A percentile compares a stretch with the other conserved stretches of the same genome.
These are phyloP conservation scores for Eugnorisma glareosa DNA, from an alignment of 2,888 invertebrate species.

Conservation along the genomic window DNA sequence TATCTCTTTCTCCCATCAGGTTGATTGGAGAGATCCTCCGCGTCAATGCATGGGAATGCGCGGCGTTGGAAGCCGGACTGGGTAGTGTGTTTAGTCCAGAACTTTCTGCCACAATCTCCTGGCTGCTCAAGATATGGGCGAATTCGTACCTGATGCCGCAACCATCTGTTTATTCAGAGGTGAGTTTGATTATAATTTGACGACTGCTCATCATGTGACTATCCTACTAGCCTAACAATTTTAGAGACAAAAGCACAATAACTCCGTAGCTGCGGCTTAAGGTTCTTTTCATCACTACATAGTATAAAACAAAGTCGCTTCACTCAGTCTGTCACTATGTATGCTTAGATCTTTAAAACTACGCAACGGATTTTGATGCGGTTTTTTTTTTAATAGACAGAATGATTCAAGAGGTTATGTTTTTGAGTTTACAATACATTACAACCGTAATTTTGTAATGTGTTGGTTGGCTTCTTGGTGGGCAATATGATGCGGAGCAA, in stretches of 20 bases:
- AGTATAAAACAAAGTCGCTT: too few species aligned
- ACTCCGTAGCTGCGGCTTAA: too few species aligned
- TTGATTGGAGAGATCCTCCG: slow-evolving; percentile 93
- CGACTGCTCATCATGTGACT: neutral
- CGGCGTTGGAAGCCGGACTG: slow-evolving; percentile 92
- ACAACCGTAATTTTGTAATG: neutral
- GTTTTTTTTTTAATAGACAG: too few species aligned
- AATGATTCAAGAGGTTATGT: too few species aligned
- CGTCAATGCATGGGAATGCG: slow-evolving; percentile 94
- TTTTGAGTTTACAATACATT: slow-evolving; percentile 16
- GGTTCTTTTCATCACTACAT: too few species aligned
- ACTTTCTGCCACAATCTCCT: slow-evolving; percentile 93
- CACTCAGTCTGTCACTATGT: too few species aligned
- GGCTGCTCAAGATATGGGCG: slow-evolving; percentile 95
- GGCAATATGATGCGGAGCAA: neutral
- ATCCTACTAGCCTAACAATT: neutral
- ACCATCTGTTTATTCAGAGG: slow-evolving; percentile 81
- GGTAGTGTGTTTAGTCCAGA: slow-evolving; percentile 94
- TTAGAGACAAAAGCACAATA: neutral
- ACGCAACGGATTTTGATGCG: too few species aligned
- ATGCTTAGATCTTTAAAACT: too few species aligned
- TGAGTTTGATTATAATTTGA: slow-evolving; percentile 52
- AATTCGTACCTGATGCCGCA: slow-evolving; percentile 93
- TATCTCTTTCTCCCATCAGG: slow-evolving; percentile 79
- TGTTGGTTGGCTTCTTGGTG: neutral